These are phyloP conservation scores for Cantharis lateralis DNA, from an alignment of 2,888 invertebrate species.

Conservation along the genomic window DNA sequence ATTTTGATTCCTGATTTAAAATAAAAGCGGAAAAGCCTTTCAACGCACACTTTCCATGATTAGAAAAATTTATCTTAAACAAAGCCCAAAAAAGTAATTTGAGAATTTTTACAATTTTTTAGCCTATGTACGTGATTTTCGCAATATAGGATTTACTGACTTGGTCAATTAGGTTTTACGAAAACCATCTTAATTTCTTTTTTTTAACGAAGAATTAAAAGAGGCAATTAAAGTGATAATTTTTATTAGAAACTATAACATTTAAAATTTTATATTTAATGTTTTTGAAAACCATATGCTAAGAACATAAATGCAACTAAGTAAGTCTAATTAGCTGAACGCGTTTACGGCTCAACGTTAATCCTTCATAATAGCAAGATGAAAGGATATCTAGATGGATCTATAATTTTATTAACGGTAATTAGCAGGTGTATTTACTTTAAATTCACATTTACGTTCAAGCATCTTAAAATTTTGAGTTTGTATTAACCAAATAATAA, in stretches of 20 bases:
- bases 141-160: too few relatives aligned
- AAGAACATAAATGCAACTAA: background rate
- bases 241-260: background rate
- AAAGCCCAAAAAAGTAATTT: background rate
- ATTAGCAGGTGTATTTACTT: background rate
- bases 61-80: background rate
- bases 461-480: background rate
- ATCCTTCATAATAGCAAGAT: background rate
- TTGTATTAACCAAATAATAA: background rate
- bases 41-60: background rate
- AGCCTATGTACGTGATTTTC: too few relatives aligned
- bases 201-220: too few relatives aligned
- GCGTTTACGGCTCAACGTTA: background rate
- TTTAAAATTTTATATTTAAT: background rate
- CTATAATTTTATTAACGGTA: constrained; percentile 1
- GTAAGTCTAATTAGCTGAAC: background rate
- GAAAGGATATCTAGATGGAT: background rate
- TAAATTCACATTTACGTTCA: background rate
- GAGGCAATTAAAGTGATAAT: background rate
- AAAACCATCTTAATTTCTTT: too few relatives aligned
- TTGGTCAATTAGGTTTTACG: too few relatives aligned
- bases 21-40: background rate
- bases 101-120: too few relatives aligned
- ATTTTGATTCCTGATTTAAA: background rate
- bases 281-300: background rate